These are phyloP conservation scores for Lycaena phlaeas DNA, from an alignment of 2,888 invertebrate species.

Conservation along the genomic window DNA sequence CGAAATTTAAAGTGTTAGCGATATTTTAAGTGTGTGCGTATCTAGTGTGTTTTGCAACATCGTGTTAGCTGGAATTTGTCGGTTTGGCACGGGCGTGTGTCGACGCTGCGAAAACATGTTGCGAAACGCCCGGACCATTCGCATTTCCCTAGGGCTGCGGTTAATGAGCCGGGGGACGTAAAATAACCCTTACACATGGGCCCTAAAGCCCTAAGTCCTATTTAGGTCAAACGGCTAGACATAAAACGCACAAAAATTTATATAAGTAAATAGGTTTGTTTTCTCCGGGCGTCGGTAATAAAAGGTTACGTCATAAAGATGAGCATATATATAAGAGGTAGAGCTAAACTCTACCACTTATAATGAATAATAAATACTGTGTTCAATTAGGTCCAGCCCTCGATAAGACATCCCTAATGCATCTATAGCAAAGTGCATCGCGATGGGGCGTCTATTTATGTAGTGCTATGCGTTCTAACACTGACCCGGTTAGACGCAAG, in stretches of 20 bases:
- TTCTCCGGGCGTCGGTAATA: no score
- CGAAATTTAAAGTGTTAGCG: background rate
- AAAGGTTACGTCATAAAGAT: no score
- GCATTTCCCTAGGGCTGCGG: conserved; percentile 26
- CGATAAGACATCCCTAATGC: background rate
- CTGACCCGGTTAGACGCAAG: conserved; percentile 68
- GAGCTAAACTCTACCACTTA: no score
- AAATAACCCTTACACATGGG: background rate
- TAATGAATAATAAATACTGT: no score
- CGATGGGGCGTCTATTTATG: conserved; percentile 49
- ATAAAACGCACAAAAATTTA: no score
- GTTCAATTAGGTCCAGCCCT: no score
- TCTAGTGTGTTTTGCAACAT: conserved; percentile 15
- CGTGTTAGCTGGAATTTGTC: conserved; percentile 41
- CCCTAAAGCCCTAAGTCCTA: no score
- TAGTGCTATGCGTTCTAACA: conserved; percentile 68
- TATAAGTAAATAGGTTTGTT: no score
- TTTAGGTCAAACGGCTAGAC: background rate
- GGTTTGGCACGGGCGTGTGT: conserved; percentile 45
- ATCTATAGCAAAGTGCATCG: background rate
- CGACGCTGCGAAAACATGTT: conserved; percentile 51
- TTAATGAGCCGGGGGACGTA: background rate
- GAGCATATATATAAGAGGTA: no score
- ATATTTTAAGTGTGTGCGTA: background rate
- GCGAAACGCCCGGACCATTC: conserved; percentile 36